phyloP scores from a whole-genome alignment of 2,888 invertebrate species.

The Caenorhabditis sulstoni region DNA sequence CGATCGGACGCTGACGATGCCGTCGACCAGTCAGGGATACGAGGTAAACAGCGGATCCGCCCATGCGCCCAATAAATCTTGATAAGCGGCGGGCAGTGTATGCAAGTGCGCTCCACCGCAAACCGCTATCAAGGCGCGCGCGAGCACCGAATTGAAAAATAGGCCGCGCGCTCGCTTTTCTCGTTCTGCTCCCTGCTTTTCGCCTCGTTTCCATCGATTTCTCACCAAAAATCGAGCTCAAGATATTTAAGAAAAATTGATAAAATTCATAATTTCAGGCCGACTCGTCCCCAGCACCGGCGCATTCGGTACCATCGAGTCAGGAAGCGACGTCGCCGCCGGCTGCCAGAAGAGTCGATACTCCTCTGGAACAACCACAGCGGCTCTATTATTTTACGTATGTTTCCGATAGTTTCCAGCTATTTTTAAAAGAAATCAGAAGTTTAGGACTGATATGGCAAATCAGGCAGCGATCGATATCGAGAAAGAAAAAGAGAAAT shows the following conservation, averaged over 20 bases:
- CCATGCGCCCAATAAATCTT: too few species aligned
- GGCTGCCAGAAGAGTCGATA: slow-evolving; percentile 28
- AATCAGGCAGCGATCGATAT: slow-evolving; percentile 61
- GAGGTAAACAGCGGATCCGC: slow-evolving; percentile 26
- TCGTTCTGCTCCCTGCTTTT: too few species aligned
- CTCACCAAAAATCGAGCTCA: too few species aligned
- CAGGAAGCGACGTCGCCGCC: slow-evolving; percentile 51
- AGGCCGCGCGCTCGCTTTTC: background rate
- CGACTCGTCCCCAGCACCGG: slow-evolving; percentile 33
- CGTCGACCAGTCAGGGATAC: slow-evolving; percentile 43
- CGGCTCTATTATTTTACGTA: slow-evolving; percentile 37
- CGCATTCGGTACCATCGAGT: slow-evolving; percentile 46
- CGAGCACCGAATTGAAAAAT: background rate
- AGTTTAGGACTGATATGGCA: slow-evolving; percentile 57
- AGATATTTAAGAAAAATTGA: too few species aligned
- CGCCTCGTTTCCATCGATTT: too few species aligned
- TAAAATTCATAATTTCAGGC: slow-evolving; percentile 9
- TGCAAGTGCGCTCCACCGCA: slow-evolving; percentile 26
- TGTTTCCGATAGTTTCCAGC: background rate
- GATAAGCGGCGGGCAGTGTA: background rate
- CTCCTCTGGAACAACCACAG: slow-evolving; percentile 13
- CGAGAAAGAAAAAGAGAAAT: slow-evolving; percentile 52
- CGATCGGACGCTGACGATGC: slow-evolving; percentile 42
- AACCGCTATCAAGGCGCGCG: too few species aligned
- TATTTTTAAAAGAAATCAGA: too few species aligned